Base-by-base conservation (phyloP, 1,140 invertebrate genomes). In the Drosophila lacertosa region DNA sequence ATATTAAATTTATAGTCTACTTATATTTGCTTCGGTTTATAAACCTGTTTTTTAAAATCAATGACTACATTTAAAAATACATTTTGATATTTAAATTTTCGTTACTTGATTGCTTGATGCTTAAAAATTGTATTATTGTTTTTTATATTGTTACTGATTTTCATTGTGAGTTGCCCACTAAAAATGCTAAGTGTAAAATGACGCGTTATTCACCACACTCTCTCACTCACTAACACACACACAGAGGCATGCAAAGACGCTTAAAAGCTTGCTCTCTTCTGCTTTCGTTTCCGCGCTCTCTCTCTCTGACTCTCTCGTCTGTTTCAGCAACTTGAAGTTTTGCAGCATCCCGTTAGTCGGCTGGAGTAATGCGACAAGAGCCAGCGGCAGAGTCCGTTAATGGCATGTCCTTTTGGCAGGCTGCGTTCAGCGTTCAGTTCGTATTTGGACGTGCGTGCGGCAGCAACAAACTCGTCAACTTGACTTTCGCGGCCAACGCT, bases 381-480 rank as follows among this genome's bases (percentile, higher is more conserved):
- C 20, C 57, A 67, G n/a, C 37, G 51, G 20, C 37, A 26, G 40
- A 29, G 26, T 29, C 57, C 40, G 51, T 69, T 9, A 9, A 39
- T 48, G 57, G 64, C 76, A 66, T 86, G 82, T 86, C 81, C 82
- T 86, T 86, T 84, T 81, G 39, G 62, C 74, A 77, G 74, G 74
- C 73, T 88, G 68, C 77, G 77, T 75, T 37, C 72, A 72, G 54
- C 59, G 71, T 84, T 84, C 72, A 86, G 81, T 86, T 86, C 77
- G 82, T 47, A 77, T 88, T 75, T 66, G 68, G 81, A 74, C 81
- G 81, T 77, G 81, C 81, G 82, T 86, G 81, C 82, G 82, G 82
- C 82, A 81, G 62, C 69, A 84, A 77, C 76, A 64, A 64, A 53
- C 37, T 54, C 32, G 47, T 24, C 47, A 44, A 44, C 59, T 63